phyloP scores from a whole-genome alignment of 2,113 vertebrate genomes.

The Elgaria multicarinata region DNA sequence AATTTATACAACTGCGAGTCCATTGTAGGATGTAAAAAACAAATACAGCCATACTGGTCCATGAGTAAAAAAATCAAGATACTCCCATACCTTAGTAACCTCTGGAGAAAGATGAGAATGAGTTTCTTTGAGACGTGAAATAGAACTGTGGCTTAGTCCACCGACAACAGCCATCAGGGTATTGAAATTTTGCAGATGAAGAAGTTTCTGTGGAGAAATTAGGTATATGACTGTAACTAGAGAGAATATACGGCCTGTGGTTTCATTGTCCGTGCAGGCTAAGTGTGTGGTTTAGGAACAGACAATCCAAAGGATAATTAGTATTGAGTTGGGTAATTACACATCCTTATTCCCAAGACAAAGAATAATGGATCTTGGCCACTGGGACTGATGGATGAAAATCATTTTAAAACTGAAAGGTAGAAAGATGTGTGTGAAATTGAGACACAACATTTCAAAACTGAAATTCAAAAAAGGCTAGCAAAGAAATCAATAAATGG shows the following conservation, averaged over 20 bases:
- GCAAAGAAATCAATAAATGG: neutral
- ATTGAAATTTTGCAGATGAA: constrained; percentile 97
- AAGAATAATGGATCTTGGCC: neutral
- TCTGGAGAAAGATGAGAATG: constrained; percentile 90
- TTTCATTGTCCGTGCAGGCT: neutral
- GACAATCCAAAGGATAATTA: neutral
- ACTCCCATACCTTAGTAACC: constrained; percentile 87
- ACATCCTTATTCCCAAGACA: neutral
- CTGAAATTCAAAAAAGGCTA: neutral
- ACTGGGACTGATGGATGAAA: neutral
- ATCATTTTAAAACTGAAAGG: neutral
- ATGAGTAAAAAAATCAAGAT: no score
- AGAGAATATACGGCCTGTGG: neutral
- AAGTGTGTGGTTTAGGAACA: neutral
- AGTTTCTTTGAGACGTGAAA: constrained; percentile 96
- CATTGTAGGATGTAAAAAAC: neutral
- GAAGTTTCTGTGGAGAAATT: constrained; percentile 86
- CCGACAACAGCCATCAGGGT: constrained; percentile 97
- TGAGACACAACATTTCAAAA: neutral
- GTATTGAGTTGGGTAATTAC: neutral
- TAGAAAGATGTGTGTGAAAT: neutral
- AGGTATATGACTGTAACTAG: neutral
- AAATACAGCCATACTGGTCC: no score
- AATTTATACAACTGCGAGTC: neutral
- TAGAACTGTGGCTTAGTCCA: constrained; percentile 95